Evolutionary conservation across 1,140 invertebrate genomes (phyloP), one percentile per base, ranked within the genome.

Genomic region (Zaprionus tsacasi): DNA sequence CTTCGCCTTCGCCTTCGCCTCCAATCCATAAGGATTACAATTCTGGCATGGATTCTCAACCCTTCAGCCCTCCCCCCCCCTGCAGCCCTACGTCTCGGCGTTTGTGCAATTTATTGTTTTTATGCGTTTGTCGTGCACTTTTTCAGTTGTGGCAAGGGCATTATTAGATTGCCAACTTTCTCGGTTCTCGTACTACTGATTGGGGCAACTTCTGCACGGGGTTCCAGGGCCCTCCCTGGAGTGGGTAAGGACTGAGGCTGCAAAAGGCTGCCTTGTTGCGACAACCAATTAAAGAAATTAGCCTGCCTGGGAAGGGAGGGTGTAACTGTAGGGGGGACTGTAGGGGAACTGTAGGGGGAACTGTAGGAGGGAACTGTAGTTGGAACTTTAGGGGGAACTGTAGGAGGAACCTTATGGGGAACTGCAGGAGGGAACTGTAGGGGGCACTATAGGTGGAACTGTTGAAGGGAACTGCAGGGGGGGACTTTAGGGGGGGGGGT

Each of bases 21-120:
- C 21, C 45, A 48, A 48, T 48, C 45, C 45, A 25, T 17, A 50
- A 50, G n/a, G 40, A 45, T 45, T 45, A 45, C 40, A 45, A 15
- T 45, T 15, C 40, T 45, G 40, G 40, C 40, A 8, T n/a, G 38
- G 38, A 40, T 48, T 48, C 45, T 1, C 21, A 21, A 21, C 21
- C 21, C 21, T 21, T 21, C 21, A 21, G 21, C 21, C 21, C 21
- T 21, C 21, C 2, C 21, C 2, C 1, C 21, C 21, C 21, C 21
- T 21, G n/a, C 21, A 21, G 1, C 21, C 21, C 21, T 21, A 21
- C 21, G 21, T 21, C 52, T 38, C 57, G 64, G 57, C 64, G 74
- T 83, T 87, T 88, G 81, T 89, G 75, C 78, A 88, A 88, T 89
- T 89, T 88, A 88, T 88, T 88, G 85, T 89, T 89, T 88, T 89